Conservation (phyloP, 1,140 invertebrate genomes). For the Platyura marginata region DNA sequence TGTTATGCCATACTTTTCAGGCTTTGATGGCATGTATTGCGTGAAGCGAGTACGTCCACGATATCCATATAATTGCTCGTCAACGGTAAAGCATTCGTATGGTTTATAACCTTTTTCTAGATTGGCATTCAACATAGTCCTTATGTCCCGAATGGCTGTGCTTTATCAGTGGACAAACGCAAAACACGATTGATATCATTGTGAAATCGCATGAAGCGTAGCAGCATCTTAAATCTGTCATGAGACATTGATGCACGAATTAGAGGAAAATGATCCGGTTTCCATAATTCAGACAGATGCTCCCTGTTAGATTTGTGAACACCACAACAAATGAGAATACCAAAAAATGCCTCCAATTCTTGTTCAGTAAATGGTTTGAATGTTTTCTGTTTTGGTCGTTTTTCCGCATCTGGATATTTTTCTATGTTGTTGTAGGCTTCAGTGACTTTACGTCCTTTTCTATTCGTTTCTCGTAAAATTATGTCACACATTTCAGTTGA, state of each 20-base stretch:
- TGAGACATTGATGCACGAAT: background rate
- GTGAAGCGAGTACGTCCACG: background rate
- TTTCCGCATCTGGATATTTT: no score
- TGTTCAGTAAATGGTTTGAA: background rate
- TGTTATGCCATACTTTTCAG: slow-evolving; percentile 14
- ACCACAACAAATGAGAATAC: background rate
- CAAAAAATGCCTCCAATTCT: background rate
- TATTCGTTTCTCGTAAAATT: no score
- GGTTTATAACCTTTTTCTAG: background rate
- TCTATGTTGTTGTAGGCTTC: no score
- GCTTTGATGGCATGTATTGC: background rate
- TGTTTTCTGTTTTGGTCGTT: no score
- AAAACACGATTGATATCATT: background rate
- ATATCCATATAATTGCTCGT: background rate
- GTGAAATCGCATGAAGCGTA: background rate
- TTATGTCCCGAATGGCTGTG: background rate
- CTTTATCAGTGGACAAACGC: background rate
- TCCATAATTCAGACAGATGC: background rate
- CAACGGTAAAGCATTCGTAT: background rate
- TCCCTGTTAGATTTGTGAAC: background rate
- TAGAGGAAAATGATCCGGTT: background rate
- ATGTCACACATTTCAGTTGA: no score
- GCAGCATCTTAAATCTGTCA: background rate
- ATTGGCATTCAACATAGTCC: background rate
- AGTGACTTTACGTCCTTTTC: no score